Conservation (phyloP, 2,888 invertebrate genomes). For the Pachliopta kotzebuea region DNA sequence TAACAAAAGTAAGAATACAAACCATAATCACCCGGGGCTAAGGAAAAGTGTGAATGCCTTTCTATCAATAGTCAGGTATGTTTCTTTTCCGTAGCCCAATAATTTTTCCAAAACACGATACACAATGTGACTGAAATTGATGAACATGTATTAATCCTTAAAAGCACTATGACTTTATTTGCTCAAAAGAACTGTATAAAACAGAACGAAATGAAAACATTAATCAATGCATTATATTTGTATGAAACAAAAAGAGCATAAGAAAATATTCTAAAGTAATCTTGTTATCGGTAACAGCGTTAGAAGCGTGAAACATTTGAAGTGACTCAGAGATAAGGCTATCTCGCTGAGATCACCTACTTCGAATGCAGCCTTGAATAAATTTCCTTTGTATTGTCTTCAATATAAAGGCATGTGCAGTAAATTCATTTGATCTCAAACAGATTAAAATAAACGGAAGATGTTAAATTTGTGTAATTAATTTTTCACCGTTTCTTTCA, state of each 20-base stretch:
- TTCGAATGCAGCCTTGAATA: slow-evolving; percentile 9
- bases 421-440: not conserved
- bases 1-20: too few species aligned
- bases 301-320: slow-evolving; percentile 30
- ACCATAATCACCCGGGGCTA: too few species aligned
- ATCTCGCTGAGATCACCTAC: slow-evolving; percentile 62
- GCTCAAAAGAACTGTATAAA: not conserved
- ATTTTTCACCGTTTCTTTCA: not conserved
- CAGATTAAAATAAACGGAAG: not conserved
- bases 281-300: slow-evolving; percentile 21
- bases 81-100: too few species aligned
- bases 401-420: not conserved
- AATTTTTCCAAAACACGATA: too few species aligned
- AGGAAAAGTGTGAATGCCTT: too few species aligned
- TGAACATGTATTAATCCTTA: too few species aligned
- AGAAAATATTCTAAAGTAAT: slow-evolving; percentile 26
- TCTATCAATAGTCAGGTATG: too few species aligned
- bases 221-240: not conserved
- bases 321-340: slow-evolving; percentile 66
- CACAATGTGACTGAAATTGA: too few species aligned
- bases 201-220: not conserved
- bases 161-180: too few species aligned
- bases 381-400: slow-evolving; percentile 2
- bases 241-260: not conserved
- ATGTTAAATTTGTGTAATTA: not conserved